Base-by-base conservation (phyloP, 2,888 invertebrate genomes). In the Phaonia tiefii region DNA sequence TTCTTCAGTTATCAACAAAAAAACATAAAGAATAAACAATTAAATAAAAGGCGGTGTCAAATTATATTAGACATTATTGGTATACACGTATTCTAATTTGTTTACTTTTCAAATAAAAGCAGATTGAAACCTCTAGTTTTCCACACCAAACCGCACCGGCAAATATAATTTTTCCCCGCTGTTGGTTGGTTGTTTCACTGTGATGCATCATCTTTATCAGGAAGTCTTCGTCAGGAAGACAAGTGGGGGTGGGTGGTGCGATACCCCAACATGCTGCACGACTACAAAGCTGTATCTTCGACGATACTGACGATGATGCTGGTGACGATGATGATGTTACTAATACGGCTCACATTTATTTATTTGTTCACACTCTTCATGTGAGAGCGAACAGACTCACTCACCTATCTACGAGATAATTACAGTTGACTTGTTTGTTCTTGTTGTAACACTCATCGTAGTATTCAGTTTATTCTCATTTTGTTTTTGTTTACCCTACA, bases 341-440 rank as follows among this genome's bases (percentile, higher is more conserved):
- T 60, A 39, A 25, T 2, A 3, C 7, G 63, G 20, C 63, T 63
- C 42, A 13, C 44, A 17, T 71, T 42, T 75, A n/a, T 66, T 54
- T 65, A 42, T 75, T 69, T 58, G 56, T 67, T 69, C 67, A 78
- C 75, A 74, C 72, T 81, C 15, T 77, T 44, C 22, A 13, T 39
- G 22, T 20, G 63, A 39, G 42, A 63, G 22, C 22, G n/a, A 15
- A 60, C 60, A 39, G 31, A 26, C 31, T 22, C 17, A 17, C 26
- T 42, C 3, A 49, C 26, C 56, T 56, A 81, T 81, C 69, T 75
- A 72, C 67, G 54, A 78, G 81, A 78, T 75, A 78, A 67, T 72
- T 63, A 72, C 75, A 75, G 8, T 66, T 75, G 2, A 26, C 11
- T 42, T n/a, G n/a, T 58, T 37, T 76, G 44, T 63, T 20, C 54